Base-by-base conservation (phyloP, 2,888 invertebrate species). In the Miltochrista miniata region DNA sequence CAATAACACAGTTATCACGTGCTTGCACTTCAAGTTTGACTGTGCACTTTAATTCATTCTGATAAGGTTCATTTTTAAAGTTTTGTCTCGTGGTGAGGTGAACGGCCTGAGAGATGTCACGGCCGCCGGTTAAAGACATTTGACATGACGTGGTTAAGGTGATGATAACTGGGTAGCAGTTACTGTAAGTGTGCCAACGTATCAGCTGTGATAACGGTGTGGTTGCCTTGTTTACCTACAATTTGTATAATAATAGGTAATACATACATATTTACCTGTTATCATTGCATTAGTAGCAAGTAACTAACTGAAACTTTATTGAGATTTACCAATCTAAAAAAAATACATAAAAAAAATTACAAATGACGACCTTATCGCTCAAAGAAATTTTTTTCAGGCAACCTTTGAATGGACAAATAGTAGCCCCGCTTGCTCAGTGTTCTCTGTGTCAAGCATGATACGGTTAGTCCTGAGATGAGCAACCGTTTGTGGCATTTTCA, bases 61-160 rank as follows among this genome's bases (percentile, higher is more conserved):
- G 62, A 74, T 83, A 83, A 79, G 72, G 74, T 59, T 51, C 45
- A 54, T 39, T 77, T 75, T 65, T 73, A 61, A 73, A 80, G 82
- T 82, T 79, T 85, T 79, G 81, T 77, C 80, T 72, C 78, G 70
- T 37, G 42, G 38, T 34, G 29, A 24, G 88, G 81, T 90, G 76
- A 87, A 86, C 69, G 88, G 74, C 85, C 89, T 68, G 54, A 2
- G 3, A 68, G 77, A 77, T 89, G 90, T 89, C 90, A 90, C 74
- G 87, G 86, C 76, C 87, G 60, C 48, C 52, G 59, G 45, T 54
- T 47, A 52, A 64, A 63, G 62, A 66, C 64, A 60, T 54, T 44
- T 54, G 62, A 61, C 74, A 74, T n/a, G n/a, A n/a, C 75, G 75
- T 77, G 76, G 76, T 62, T 68, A 67, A 62, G 56, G 53, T 72